Conservation (phyloP, 1,140 invertebrate genomes). For the Drosophila persimilis region DNA sequence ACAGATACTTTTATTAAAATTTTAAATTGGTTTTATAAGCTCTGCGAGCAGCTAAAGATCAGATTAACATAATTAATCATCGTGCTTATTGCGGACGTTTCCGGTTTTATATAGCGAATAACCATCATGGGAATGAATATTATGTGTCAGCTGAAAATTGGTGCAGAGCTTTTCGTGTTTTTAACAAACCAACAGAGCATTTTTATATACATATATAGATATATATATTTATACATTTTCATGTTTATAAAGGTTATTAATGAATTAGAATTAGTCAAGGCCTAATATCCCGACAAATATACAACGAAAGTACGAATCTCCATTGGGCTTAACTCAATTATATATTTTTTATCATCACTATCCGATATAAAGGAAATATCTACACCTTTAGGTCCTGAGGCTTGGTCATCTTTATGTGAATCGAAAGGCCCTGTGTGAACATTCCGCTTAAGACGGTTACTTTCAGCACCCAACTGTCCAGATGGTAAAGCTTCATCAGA, state of each 20-base stretch:
- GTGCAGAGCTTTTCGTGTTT: no score
- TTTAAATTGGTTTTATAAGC: no score
- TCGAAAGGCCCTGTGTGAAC: constrained; percentile 4
- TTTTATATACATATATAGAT: no score
- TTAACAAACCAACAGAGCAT: no score
- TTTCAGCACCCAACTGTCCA: constrained; percentile 56
- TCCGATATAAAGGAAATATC: constrained; percentile 7
- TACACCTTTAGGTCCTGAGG: background rate
- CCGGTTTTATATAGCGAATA: no score
- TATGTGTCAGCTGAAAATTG: no score
- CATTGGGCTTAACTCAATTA: constrained; percentile 74
- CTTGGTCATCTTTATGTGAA: background rate
- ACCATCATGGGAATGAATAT: no score
- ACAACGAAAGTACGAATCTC: constrained; percentile 75
- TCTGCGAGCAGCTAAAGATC: no score
- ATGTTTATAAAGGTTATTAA: background rate
- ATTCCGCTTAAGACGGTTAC: constrained; percentile 63
- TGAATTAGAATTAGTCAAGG: background rate
- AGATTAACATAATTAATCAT: background rate
- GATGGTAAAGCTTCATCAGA: constrained; percentile 36
- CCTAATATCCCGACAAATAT: constrained; percentile 30
- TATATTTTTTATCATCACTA: constrained; percentile 32
- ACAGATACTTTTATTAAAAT: no score
- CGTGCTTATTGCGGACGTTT: no score
- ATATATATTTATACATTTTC: no score